These are phyloP conservation scores for Brachionus plicatilis DNA, from an alignment of 1,140 invertebrate species.

Conservation along the genomic window DNA sequence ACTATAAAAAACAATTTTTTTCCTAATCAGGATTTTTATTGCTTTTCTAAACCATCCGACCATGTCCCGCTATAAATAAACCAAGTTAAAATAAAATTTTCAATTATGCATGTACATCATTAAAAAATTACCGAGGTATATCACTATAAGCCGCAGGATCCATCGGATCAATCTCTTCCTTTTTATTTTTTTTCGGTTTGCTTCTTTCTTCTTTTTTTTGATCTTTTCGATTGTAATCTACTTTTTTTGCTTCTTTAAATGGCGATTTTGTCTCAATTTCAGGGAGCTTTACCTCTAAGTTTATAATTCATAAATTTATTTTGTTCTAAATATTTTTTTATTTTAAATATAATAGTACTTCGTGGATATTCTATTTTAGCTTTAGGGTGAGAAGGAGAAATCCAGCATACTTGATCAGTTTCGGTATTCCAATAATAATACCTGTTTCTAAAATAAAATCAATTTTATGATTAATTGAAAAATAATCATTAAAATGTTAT, in stretches of 20 bases:
- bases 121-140: slow-evolving; percentile 5
- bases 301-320: background rate
- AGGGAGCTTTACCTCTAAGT: background rate
- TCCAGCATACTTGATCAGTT: slow-evolving; percentile 86
- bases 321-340: no score
- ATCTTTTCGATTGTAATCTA: background rate
- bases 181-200: background rate
- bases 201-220: background rate
- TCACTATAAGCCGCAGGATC: slow-evolving; percentile 36
- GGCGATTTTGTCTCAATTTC: background rate
- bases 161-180: slow-evolving; percentile 15
- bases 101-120: no score
- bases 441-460: slow-evolving; percentile 57
- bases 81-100: background rate
- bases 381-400: slow-evolving; percentile 79
- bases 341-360: background rate
- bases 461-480: background rate
- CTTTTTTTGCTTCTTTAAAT: background rate
- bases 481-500: background rate
- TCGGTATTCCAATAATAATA: slow-evolving; percentile 91
- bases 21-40: background rate
- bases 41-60: background rate
- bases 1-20: background rate
- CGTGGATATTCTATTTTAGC: slow-evolving; percentile 15
- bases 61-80: slow-evolving; percentile 5